These are phyloP conservation scores for Pseudorectes ferrugineus DNA, from an alignment of 2,113 vertebrate genomes.

Conservation along the genomic window DNA sequence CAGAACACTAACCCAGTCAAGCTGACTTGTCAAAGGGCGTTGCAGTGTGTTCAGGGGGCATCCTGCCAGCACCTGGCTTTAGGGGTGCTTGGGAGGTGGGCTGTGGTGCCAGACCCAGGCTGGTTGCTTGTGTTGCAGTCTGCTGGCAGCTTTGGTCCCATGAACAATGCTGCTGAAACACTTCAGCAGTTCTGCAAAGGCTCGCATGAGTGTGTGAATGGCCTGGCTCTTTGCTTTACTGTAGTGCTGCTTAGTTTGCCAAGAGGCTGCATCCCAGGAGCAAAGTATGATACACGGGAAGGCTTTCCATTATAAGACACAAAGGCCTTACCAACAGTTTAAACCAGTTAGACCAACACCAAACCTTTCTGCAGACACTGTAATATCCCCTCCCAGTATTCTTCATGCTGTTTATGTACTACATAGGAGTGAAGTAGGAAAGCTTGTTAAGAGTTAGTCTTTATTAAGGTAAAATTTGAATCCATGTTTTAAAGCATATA, in stretches of 20 bases:
- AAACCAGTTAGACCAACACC: not conserved
- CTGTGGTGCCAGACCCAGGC: not conserved
- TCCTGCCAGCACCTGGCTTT: not conserved
- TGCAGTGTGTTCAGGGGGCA: not conserved
- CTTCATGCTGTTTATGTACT: not conserved
- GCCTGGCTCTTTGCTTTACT: not conserved
- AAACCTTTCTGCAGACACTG: not conserved
- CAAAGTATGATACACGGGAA: not conserved
- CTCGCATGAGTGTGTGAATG: not conserved
- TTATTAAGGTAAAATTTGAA: not conserved
- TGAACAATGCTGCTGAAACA: not conserved
- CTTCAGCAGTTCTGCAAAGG: not conserved
- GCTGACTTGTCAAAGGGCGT: not conserved
- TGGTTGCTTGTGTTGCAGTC: not conserved
- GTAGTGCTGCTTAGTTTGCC: not conserved
- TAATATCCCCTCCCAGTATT: not conserved
- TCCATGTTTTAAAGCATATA: not conserved
- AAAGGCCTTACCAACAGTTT: not conserved
- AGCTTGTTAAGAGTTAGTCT: not conserved
- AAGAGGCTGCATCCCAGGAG: not conserved
- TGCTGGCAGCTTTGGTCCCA: fast-evolving
- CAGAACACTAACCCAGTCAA: not conserved
- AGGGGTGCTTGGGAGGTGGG: not conserved
- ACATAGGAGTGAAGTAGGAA: not conserved
- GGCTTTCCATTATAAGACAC: not conserved